Base-by-base conservation (phyloP, 2,797 vertebrate genomes). In the Channallabes apus region DNA sequence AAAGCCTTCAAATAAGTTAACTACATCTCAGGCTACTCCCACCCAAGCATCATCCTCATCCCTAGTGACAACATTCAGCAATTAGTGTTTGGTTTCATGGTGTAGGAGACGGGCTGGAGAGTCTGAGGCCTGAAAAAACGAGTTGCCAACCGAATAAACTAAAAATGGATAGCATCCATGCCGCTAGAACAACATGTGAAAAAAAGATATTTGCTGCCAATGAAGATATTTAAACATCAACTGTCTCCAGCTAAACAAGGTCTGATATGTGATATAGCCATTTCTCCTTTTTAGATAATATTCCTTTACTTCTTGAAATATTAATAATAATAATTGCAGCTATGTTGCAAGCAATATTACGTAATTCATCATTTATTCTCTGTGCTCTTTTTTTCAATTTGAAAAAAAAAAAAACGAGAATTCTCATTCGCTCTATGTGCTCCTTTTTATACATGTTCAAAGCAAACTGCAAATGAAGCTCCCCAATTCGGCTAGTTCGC, bases 11-110 rank as follows among this genome's bases (percentile, higher is more conserved):
- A 56, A 86, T 67, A 88, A 87, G 38, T 90, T 88, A 91, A 92
- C 85, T 89, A 91, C 91, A 92, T 91, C 80, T 88, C 87, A 80
- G 56, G 88, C 77, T 84, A 87, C 86, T 85, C 83, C 86, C 73
- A 59, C 78, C 80, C 82, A 88, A 86, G 54, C 1, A 0, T 85
- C 83, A 1, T 2, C 73, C 56, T 69, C 46, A 85, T 88, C 87
- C 87, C 85, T 84, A 86, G 91, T 88, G 91, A 88, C 85, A 90
- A 87, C 35, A 54, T 84, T 86, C 71, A 18, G 61, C 88, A 91
- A 91, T 92, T 90, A 91, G 88, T 83, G 71, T 90, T 87, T 85
- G 88, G 84, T 92, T 94, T 92, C 88, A 92, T 89, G 84, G 80
- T 71, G 41, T 54, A 76, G 72, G 29, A 82, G 64, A 73, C 27